Conservation (phyloP, 92 coral and sea anemone species). For the Muricea muricata region DNA sequence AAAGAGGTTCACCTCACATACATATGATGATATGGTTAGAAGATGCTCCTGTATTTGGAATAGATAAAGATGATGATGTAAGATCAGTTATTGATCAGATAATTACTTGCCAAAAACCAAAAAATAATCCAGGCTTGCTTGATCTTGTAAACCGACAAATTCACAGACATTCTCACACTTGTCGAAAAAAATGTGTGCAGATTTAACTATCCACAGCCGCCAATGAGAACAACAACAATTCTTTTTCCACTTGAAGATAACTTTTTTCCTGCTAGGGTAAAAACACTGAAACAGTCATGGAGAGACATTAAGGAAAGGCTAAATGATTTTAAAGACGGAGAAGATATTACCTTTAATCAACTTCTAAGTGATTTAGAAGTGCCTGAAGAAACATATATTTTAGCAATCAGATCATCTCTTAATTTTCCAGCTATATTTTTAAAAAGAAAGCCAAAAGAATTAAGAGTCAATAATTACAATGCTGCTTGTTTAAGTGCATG, state of each 20-base stretch:
- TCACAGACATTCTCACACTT: conserved; percentile 61
- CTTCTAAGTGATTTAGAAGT: conserved; percentile 32
- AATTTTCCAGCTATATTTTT: too few relatives aligned
- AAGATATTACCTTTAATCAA: too few relatives aligned
- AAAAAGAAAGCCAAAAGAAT: too few relatives aligned
- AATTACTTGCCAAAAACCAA: conserved; percentile 52
- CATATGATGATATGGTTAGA: too few relatives aligned
- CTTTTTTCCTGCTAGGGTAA: conserved; percentile 27
- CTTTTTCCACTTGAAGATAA: conserved; percentile 48
- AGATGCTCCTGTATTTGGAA: too few relatives aligned
- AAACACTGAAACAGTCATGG: too few relatives aligned
- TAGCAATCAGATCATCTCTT: conserved; percentile 60
- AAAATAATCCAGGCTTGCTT: conserved; percentile 23
- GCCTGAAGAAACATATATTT: conserved; percentile 53
- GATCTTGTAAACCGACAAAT: conserved; percentile 46
- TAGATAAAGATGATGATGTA: conserved; percentile 20
- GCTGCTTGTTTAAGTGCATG: conserved; percentile 49
- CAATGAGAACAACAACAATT: conserved; percentile 46
- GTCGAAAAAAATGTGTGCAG: conserved; percentile 41
- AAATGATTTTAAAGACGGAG: too few relatives aligned
- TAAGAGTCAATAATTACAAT: conserved; percentile 33
- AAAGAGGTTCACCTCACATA: conserved; percentile 57
- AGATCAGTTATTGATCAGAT: conserved; percentile 57
- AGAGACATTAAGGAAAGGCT: not conserved
- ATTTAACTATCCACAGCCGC: conserved; percentile 42